Percentiles rank a stretch among this genome's conserved stretches.
These are phyloP conservation scores for Lepilemur ruficaudatus DNA, from an alignment of 2,797 vertebrate genomes.

Conservation along the genomic window DNA sequence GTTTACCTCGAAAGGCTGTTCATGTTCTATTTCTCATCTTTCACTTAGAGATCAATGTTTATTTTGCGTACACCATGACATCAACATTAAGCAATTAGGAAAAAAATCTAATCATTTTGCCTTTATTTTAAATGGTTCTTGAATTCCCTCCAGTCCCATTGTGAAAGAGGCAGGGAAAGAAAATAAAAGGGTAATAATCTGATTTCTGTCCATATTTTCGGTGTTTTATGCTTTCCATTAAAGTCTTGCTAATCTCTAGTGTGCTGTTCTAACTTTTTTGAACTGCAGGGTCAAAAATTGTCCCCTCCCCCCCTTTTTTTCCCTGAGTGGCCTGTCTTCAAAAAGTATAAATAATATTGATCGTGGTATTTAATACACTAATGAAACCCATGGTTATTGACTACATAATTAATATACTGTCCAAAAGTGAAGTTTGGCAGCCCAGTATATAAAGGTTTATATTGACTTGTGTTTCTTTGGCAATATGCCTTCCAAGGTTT, in stretches of 20 bases:
- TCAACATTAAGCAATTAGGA: constrained; percentile 81
- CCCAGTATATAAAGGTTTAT: constrained; percentile 77
- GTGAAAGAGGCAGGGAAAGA: constrained; percentile 79
- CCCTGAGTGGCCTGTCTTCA: constrained; percentile 76
- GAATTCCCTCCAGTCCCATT: constrained; percentile 84
- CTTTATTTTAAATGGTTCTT: constrained; percentile 81
- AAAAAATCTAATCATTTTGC: constrained; percentile 83
- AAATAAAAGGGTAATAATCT: constrained; percentile 80
- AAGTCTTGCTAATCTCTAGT: constrained; percentile 74
- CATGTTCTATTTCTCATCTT: constrained; percentile 54
- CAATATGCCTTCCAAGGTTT: constrained; percentile 74
- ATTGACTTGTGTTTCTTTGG: constrained; percentile 82
- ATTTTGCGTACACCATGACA: constrained; percentile 77
- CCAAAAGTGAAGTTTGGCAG: constrained; percentile 87
- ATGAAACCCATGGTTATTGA: constrained; percentile 88
- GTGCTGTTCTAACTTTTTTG: constrained; percentile 79
- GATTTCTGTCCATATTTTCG: constrained; percentile 83
- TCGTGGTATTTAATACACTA: constrained; percentile 88
- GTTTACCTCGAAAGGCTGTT: constrained; percentile 55
- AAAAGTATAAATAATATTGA: constrained; percentile 88
- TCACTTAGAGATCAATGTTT: constrained; percentile 63
- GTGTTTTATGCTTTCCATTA: constrained; percentile 86
- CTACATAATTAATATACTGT: constrained; percentile 88
- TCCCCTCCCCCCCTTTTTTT: constrained; percentile 46
- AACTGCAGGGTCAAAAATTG: constrained; percentile 81